A percentile compares a stretch with the other conserved stretches of the same genome.
Evolutionary conservation across 1,140 invertebrate genomes (phyloP).

Genomic region (Pristionchus pacificus): DNA sequence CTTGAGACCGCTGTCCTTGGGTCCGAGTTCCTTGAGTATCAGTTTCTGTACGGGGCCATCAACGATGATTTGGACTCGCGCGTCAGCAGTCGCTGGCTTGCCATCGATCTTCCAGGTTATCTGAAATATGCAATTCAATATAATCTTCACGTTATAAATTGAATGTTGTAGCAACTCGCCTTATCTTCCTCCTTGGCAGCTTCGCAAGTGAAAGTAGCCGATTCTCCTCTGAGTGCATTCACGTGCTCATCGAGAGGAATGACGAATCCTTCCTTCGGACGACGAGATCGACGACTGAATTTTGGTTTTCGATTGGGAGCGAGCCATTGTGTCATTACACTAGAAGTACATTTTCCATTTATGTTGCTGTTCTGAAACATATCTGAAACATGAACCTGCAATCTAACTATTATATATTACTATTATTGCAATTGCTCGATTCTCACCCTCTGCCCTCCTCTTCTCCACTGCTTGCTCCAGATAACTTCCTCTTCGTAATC

Average conservation of each 20-base stretch:
- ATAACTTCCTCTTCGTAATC: neutral
- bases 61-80: constrained; percentile 28
- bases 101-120: constrained; percentile 46
- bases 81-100: constrained; percentile 32
- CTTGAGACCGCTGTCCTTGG: constrained; percentile 36
- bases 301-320: neutral
- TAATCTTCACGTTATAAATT: too few species aligned
- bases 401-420: too few species aligned
- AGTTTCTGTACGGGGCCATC: constrained; percentile 44
- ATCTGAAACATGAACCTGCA: constrained; percentile 7
- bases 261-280: neutral
- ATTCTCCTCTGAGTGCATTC: neutral
- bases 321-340: neutral
- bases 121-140: neutral
- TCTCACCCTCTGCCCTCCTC: constrained; percentile 26
- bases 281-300: neutral
- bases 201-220: neutral
- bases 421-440: too few species aligned
- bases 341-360: neutral
- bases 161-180: too few species aligned
- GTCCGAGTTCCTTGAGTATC: constrained; percentile 39
- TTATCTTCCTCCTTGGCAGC: neutral
- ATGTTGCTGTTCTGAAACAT: constrained; percentile 7
- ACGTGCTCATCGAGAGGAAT: neutral
- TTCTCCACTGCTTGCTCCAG: constrained; percentile 4